Conservation (phyloP, 1,140 invertebrate genomes). For the Ceratoteleas bidentatus region DNA sequence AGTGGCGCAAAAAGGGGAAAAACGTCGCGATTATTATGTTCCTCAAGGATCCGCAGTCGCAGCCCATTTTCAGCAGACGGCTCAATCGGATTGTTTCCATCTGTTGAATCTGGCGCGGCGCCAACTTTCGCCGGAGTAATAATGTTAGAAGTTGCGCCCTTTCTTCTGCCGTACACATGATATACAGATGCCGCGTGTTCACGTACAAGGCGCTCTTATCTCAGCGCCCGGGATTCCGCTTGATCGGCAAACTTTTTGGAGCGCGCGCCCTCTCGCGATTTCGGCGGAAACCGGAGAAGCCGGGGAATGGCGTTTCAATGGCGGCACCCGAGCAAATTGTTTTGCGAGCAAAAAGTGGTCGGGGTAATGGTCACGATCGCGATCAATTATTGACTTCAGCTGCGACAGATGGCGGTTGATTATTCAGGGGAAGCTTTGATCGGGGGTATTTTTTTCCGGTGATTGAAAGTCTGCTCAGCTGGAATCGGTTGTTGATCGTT, state of each 20-base stretch:
- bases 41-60: conserved; percentile 42
- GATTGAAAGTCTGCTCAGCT: too few species aligned
- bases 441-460: too few species aligned
- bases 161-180: conserved; percentile 51
- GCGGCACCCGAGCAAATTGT: too few species aligned
- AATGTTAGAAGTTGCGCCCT: conserved; percentile 62
- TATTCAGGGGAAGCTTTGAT: too few species aligned
- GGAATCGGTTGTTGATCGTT: too few species aligned
- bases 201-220: conserved; percentile 36
- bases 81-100: conserved; percentile 69
- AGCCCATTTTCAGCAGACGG: conserved; percentile 54
- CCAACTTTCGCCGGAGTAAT: conserved; percentile 66
- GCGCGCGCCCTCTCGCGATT: background rate
- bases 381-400: too few species aligned
- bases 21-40: conserved; percentile 45
- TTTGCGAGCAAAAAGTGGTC: too few species aligned
- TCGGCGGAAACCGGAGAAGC: background rate
- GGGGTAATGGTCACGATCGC: too few species aligned
- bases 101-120: conserved; percentile 69
- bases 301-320: background rate
- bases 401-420: too few species aligned
- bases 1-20: conserved; percentile 39
- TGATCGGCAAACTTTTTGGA: conserved; percentile 48
- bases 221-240: conserved; percentile 27
- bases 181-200: conserved; percentile 49